These are phyloP conservation scores for Physeter macrocephalus DNA, from an alignment of 2,113 vertebrate genomes.

Conservation along the genomic window DNA sequence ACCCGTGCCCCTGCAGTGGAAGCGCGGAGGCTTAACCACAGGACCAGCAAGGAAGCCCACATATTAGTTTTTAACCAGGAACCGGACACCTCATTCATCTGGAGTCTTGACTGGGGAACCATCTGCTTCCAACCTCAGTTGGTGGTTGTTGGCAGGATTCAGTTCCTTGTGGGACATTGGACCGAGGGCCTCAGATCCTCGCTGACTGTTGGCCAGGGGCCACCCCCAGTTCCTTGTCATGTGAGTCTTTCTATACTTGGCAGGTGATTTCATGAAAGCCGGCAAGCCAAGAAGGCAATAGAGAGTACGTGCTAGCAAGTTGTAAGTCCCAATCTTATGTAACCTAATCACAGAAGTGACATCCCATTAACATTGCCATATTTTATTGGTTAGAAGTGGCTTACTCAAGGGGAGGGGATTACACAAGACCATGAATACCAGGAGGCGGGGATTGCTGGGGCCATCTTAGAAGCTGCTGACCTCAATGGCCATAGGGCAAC, in stretches of 20 bases:
- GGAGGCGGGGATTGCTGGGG: neutral
- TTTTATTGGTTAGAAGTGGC: neutral
- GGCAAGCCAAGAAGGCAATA: neutral
- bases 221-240: neutral
- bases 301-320: neutral
- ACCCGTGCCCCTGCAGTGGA: too few species aligned
- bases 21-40: too few species aligned
- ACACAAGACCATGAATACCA: neutral
- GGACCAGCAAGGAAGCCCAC: too few species aligned
- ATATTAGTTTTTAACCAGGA: neutral
- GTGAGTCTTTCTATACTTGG: neutral
- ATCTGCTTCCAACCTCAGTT: neutral
- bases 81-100: neutral
- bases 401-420: neutral
- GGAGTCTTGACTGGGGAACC: neutral
- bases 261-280: neutral
- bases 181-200: neutral
- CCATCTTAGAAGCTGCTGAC: neutral
- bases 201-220: neutral
- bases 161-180: neutral
- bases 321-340: neutral
- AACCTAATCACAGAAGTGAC: neutral
- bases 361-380: too few species aligned
- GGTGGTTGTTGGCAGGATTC: neutral
- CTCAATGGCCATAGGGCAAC: neutral